Evolutionary conservation across 2,797 vertebrate species (phyloP).

Genomic region (Euthynnus affinis): DNA sequence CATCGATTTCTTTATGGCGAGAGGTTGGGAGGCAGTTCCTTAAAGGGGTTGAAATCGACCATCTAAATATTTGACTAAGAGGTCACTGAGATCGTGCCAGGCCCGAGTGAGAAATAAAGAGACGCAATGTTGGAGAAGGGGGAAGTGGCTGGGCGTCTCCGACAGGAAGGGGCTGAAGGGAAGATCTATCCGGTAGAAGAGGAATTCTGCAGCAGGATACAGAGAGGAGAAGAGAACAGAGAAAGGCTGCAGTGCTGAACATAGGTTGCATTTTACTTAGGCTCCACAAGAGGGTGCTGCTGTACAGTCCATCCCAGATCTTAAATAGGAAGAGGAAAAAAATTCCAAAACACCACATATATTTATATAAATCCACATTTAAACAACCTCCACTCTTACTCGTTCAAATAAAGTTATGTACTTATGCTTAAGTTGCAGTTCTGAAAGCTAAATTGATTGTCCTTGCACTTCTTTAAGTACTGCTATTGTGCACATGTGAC

Average conservation of each 20-base stretch:
- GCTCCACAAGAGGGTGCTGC: slow-evolving; percentile 99
- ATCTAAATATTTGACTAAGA: slow-evolving; percentile 88
- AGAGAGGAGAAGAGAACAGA: slow-evolving; percentile 42
- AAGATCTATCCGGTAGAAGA: slow-evolving; percentile 41
- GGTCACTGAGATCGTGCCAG: slow-evolving; percentile 74
- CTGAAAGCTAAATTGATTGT: slow-evolving; percentile 77
- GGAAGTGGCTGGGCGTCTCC: slow-evolving; percentile 62
- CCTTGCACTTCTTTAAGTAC: slow-evolving; percentile 74
- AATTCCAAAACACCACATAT: slow-evolving; percentile 53
- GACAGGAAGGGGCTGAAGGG: slow-evolving; percentile 65
- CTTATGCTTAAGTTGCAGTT: slow-evolving; percentile 71
- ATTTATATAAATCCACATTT: slow-evolving; percentile 54
- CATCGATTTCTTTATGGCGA: slow-evolving; percentile 80
- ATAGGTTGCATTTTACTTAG: slow-evolving; percentile 58
- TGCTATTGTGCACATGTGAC: slow-evolving; percentile 75
- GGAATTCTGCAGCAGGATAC: slow-evolving; percentile 66
- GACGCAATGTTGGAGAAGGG: slow-evolving; percentile 22
- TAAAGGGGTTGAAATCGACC: slow-evolving; percentile 83
- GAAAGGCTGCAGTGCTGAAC: slow-evolving; percentile 53
- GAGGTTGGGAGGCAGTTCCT: slow-evolving; percentile 77
- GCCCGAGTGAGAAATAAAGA: slow-evolving; percentile 57
- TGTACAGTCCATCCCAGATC: slow-evolving; percentile 89
- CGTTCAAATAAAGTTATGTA: slow-evolving; percentile 73
- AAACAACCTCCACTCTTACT: slow-evolving; percentile 53
- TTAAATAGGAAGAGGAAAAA: slow-evolving; percentile 11